phyloP scores from a whole-genome alignment of 2,888 invertebrate genomes.

The Mactromeris polynyma region DNA sequence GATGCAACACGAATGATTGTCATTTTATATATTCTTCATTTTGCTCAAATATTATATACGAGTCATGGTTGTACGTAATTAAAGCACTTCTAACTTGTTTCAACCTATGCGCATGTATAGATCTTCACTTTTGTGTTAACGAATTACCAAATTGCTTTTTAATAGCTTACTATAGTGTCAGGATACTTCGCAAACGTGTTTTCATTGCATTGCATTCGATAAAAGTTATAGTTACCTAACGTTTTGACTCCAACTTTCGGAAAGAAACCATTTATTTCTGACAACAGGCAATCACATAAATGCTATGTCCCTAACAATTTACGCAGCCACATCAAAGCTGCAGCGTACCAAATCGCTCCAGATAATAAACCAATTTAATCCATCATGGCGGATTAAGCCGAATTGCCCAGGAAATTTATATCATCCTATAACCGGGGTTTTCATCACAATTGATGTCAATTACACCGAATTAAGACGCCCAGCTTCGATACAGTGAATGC shows the following conservation, averaged over 20 bases:
- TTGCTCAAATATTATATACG: too few relatives aligned
- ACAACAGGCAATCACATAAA: constrained; percentile 6
- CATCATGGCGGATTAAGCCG: constrained; percentile 5
- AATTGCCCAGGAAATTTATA: constrained; percentile 48
- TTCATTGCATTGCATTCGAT: too few relatives aligned
- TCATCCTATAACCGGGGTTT: constrained; percentile 46
- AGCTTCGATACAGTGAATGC: neutral
- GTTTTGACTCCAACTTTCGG: neutral
- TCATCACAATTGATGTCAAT: constrained; percentile 62
- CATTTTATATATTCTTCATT: too few relatives aligned
- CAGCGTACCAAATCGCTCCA: neutral
- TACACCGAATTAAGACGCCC: constrained; percentile 42
- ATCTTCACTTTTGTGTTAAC: too few relatives aligned
- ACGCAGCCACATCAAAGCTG: neutral
- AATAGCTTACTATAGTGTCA: too few relatives aligned
- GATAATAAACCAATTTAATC: constrained; percentile 1
- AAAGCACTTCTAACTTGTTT: too few relatives aligned
- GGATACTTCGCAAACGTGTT: too few relatives aligned
- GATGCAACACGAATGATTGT: too few relatives aligned
- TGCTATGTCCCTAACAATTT: neutral
- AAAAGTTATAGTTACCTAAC: too few relatives aligned
- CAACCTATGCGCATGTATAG: too few relatives aligned
- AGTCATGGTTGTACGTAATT: too few relatives aligned
- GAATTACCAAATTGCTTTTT: too few relatives aligned
- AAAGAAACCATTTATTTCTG: neutral